Conservation (phyloP, 2,113 vertebrate genomes). For the Puma concolor region DNA sequence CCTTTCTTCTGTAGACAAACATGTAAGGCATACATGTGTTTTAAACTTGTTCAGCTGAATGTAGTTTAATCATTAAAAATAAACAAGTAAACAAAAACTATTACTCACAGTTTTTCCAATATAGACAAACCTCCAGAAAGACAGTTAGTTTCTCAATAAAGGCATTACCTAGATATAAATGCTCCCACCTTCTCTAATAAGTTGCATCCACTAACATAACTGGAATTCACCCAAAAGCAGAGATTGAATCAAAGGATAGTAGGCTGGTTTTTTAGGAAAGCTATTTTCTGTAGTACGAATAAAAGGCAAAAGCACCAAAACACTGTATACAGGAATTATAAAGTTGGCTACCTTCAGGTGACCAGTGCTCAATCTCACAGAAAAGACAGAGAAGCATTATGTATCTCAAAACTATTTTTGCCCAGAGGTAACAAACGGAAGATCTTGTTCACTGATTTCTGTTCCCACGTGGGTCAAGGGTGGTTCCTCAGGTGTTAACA, state of each 20-base stretch:
- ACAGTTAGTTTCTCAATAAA: background rate
- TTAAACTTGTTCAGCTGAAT: background rate
- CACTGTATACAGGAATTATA: fast-evolving
- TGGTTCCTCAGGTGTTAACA: background rate
- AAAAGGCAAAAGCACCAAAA: background rate
- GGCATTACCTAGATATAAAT: background rate
- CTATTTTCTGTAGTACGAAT: background rate
- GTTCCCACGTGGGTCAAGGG: background rate
- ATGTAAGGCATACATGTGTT: background rate
- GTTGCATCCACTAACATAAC: background rate
- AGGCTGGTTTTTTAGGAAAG: background rate
- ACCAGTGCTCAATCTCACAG: background rate
- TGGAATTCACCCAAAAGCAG: background rate
- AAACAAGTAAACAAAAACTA: background rate
- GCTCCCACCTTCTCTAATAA: background rate
- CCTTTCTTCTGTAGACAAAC: background rate
- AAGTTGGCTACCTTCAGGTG: fast-evolving
- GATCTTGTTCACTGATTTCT: background rate
- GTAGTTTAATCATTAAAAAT: background rate
- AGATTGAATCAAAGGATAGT: background rate
- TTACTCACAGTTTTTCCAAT: background rate
- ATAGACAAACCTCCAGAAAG: background rate
- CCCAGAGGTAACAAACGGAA: fast-evolving
- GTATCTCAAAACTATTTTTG: background rate
- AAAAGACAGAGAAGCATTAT: background rate